Evolutionary conservation across 2,797 vertebrate genomes (phyloP).

Genomic region (Borostomias antarcticus): DNA sequence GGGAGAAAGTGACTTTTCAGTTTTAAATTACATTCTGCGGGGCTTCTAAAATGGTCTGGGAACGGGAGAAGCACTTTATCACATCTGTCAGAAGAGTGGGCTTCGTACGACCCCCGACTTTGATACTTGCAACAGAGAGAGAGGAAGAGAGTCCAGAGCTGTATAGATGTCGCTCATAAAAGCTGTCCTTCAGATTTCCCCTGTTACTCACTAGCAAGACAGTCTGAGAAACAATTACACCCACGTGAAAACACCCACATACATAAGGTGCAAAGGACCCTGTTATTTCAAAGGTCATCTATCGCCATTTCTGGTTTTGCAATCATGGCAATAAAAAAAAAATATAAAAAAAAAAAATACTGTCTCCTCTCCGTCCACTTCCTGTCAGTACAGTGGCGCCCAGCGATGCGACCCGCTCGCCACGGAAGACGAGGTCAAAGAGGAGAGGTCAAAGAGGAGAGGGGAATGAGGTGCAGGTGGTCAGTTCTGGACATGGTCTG

Average conservation of each 20-base stretch:
- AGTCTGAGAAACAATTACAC: conserved; percentile 54
- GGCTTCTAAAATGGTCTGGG: conserved; percentile 26
- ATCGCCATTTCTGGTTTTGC: conserved; percentile 29
- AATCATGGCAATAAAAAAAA: conserved; percentile 20
- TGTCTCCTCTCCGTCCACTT: neutral
- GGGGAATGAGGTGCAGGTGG: neutral
- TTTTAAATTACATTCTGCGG: conserved; percentile 16
- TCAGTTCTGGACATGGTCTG: neutral
- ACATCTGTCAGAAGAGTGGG: conserved; percentile 37
- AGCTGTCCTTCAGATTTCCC: conserved; percentile 52
- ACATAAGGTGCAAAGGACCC: conserved; percentile 27
- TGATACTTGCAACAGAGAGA: conserved; percentile 46
- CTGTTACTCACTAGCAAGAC: conserved; percentile 42
- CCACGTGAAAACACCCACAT: conserved; percentile 32
- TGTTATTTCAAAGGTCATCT: conserved; percentile 21
- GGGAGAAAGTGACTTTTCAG: conserved; percentile 8
- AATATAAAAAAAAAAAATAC: too few relatives aligned
- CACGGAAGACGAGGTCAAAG: too few relatives aligned
- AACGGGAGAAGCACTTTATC: conserved; percentile 33
- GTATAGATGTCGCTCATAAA: conserved; percentile 42
- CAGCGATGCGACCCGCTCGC: too few relatives aligned
- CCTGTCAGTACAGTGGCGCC: too few relatives aligned
- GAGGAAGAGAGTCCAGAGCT: conserved; percentile 34
- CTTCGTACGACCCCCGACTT: conserved; percentile 34
- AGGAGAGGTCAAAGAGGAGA: too few relatives aligned